Conservation (phyloP, 2,797 vertebrate species). For the Acanthis flammea region DNA sequence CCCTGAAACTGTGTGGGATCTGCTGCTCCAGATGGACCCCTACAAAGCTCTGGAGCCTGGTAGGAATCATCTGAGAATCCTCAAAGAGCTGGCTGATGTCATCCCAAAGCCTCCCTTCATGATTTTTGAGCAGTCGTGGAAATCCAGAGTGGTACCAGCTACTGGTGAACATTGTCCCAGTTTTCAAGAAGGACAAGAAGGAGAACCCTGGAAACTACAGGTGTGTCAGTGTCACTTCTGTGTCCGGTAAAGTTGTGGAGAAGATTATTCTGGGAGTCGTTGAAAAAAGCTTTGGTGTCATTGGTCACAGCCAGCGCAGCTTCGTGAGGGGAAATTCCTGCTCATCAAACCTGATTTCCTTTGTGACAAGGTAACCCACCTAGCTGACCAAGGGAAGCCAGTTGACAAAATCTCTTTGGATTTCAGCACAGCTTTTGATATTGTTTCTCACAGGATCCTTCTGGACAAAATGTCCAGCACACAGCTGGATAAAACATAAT, state of each 20-base stretch:
- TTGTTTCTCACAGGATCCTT: neutral
- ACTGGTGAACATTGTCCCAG: neutral
- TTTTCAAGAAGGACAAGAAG: neutral
- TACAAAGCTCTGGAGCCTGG: neutral
- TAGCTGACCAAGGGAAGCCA: neutral
- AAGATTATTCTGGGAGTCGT: neutral
- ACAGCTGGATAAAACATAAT: neutral
- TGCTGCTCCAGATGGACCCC: neutral
- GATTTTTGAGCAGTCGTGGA: neutral
- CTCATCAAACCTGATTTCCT: neutral
- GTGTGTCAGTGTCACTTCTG: neutral
- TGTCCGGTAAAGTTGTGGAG: neutral
- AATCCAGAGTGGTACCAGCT: neutral
- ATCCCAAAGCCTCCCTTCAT: neutral
- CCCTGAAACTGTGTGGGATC: neutral
- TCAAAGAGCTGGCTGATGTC: neutral
- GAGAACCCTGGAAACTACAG: neutral
- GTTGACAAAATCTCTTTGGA: neutral
- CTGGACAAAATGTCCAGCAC: neutral
- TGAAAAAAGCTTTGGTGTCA: neutral
- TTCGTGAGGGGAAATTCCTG: too few relatives aligned
- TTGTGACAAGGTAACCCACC: neutral
- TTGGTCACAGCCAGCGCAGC: neutral
- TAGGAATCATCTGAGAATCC: neutral
- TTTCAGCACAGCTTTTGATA: neutral